Base-by-base conservation (phyloP, 2,797 vertebrate species). In the Micropoecilia bifurca region DNA sequence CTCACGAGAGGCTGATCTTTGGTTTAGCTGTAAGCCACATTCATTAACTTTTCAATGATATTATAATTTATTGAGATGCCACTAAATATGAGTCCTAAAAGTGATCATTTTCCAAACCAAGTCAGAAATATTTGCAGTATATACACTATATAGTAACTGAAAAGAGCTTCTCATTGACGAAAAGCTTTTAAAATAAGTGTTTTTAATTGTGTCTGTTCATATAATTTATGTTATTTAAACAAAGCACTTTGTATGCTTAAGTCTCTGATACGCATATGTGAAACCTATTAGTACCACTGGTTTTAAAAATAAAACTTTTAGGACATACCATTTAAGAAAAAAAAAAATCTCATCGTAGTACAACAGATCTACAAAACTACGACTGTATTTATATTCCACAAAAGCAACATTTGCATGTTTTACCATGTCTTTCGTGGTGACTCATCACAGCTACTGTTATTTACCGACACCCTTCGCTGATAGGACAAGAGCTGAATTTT, bases 371-470 rank as follows among this genome's bases (percentile, higher is more conserved):
- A 47, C 81, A 82, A 76, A 45, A 63, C 73, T 39, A 63, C 71
- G 41, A 33, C 46, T 66, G 47, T 33, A 20, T 81, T 73, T 25
- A 33, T 79, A 69, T 78, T 80, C 39, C 75, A 80, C 77, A 79
- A 41, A 43, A 79, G 77, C 77, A 79, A 79, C 83, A 84, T 76
- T 80, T 76, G 80, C 77, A 83, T 81, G 77, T 82, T 88, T 83
- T 78, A 80, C 82, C 80, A 74, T 36, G 41, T 84, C 41, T 74
- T 77, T 79, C 55, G 46, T 20, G 72, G 72, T 87, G 87, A 91
- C 73, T 89, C 82, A 75, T 86, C 80, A 39, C 12, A 63, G 78
- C 85, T 63, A 74, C 76, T 2, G 18, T 71, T 76, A 80, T 66
- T 69, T 66, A 63, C 80, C 73, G n/a, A 61, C 81, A 72, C 72